phyloP scores from a whole-genome alignment of 1,140 invertebrate genomes.

The Ceratitis capitata region DNA sequence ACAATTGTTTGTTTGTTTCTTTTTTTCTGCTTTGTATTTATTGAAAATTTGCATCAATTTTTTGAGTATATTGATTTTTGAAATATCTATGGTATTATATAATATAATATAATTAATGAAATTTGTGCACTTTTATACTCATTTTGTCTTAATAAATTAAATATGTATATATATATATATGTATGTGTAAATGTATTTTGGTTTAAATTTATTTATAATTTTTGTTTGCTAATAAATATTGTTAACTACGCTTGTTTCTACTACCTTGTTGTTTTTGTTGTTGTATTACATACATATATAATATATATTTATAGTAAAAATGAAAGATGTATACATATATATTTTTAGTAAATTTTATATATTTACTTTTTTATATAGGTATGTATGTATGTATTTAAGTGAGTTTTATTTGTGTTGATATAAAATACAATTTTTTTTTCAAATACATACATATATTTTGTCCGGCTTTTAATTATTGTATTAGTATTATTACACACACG shows the following conservation, averaged over 20 bases:
- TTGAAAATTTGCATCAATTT: conserved; percentile 6
- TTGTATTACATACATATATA: too few relatives aligned
- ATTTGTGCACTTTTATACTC: conserved; percentile 2
- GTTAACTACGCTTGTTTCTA: conserved; percentile 41
- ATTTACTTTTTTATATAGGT: too few relatives aligned
- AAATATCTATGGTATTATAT: background rate
- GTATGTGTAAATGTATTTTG: background rate
- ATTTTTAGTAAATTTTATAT: background rate
- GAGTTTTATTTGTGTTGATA: background rate
- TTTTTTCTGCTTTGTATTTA: too few relatives aligned
- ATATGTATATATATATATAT: background rate
- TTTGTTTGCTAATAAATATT: conserved; percentile 11
- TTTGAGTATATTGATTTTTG: background rate
- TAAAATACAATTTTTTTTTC: background rate
- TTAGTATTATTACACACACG: too few relatives aligned
- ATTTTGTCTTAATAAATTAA: background rate
- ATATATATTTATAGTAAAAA: too few relatives aligned
- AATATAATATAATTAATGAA: background rate
- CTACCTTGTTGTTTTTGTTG: conserved; percentile 23
- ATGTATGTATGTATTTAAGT: background rate
- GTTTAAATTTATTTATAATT: background rate
- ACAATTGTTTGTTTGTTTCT: background rate
- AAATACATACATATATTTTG: too few relatives aligned
- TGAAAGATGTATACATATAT: too few relatives aligned
- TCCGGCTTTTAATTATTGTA: background rate